phyloP scores from a whole-genome alignment of 2,113 vertebrate species.

The Oreocharis arfaki region DNA sequence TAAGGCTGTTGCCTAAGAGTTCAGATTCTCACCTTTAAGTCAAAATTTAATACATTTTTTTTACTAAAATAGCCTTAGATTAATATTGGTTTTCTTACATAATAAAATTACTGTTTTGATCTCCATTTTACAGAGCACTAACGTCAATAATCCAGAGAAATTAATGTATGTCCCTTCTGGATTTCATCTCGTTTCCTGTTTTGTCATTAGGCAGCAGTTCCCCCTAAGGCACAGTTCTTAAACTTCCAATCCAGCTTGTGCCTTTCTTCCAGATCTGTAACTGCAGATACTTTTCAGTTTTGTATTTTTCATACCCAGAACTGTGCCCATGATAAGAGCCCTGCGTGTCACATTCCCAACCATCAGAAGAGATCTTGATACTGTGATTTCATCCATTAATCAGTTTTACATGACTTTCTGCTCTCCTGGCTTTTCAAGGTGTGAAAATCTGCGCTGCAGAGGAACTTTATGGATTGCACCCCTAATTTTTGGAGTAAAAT shows the following conservation, averaged over 20 bases:
- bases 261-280: background rate
- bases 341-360: background rate
- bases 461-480: slow-evolving; percentile 14
- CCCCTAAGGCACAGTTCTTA: background rate
- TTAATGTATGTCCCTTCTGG: background rate
- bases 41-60: background rate
- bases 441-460: slow-evolving; percentile 48
- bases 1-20: background rate
- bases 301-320: background rate
- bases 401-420: slow-evolving; percentile 26
- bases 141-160: background rate
- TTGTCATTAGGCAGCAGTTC: background rate
- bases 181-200: background rate
- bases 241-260: background rate
- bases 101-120: background rate
- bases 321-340: background rate
- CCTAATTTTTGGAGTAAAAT: slow-evolving; percentile 21
- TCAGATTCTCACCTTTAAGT: background rate
- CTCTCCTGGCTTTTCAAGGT: slow-evolving; percentile 45
- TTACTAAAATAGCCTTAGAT: background rate
- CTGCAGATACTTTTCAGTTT: background rate
- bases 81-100: background rate
- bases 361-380: background rate
- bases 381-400: slow-evolving; percentile 5
- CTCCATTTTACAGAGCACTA: background rate